Evolutionary conservation across 1,140 invertebrate genomes (phyloP).

Genomic region (Papilio polytes): DNA sequence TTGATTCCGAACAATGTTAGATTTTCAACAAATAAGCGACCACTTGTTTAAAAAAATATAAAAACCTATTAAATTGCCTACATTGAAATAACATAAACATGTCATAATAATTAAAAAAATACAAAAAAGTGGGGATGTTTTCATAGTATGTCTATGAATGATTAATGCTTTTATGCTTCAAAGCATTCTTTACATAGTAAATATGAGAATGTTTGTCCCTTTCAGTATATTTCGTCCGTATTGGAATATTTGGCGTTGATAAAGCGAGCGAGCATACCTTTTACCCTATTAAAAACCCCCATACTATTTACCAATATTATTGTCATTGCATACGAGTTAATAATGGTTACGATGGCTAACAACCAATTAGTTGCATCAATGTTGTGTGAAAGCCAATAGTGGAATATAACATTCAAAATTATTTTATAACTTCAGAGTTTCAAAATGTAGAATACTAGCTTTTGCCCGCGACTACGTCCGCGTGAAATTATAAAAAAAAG

Average conservation of each 20-base stretch:
- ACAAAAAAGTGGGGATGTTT: not conserved
- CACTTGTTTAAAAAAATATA: too few relatives aligned
- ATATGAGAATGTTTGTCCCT: not conserved
- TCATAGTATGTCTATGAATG: not conserved
- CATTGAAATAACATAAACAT: too few relatives aligned
- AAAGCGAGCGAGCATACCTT: not conserved
- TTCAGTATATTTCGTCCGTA: constrained; percentile 6
- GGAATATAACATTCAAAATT: not conserved
- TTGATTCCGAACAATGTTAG: too few relatives aligned
- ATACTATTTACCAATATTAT: not conserved
- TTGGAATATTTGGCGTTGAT: constrained; percentile 7
- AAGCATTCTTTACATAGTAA: constrained; percentile 14
- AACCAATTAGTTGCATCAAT: not conserved
- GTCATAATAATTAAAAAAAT: not conserved
- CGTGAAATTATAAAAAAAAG: too few relatives aligned
- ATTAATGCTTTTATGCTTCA: not conserved
- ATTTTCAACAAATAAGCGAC: too few relatives aligned
- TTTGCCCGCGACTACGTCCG: too few relatives aligned
- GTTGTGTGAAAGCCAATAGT: not conserved
- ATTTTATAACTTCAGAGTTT: too few relatives aligned
- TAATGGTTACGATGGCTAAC: not conserved
- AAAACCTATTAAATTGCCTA: too few relatives aligned
- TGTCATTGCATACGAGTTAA: not conserved
- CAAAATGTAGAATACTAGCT: too few relatives aligned
- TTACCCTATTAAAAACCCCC: not conserved